phyloP scores from a whole-genome alignment of 2,888 invertebrate species.

The Auanema sp. region DNA sequence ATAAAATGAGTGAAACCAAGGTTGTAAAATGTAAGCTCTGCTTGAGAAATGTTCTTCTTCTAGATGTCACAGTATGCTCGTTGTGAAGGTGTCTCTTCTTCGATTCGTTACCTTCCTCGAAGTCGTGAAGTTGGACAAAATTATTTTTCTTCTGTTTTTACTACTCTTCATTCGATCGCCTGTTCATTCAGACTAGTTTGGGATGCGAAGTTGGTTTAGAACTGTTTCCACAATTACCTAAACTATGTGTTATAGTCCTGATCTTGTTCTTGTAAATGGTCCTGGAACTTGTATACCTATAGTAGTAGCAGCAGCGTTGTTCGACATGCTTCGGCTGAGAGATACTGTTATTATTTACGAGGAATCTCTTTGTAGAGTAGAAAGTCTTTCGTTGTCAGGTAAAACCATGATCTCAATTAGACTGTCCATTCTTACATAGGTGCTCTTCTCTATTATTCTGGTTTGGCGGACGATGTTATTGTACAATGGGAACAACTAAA shows the following conservation, averaged over 20 bases:
- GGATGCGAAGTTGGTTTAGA: neutral
- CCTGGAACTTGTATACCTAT: conserved; percentile 95
- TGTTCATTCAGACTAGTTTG: conserved; percentile 4
- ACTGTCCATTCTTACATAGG: conserved; percentile 14
- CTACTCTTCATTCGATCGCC: conserved; percentile 77
- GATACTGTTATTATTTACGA: conserved; percentile 77
- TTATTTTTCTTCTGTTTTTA: conserved; percentile 78
- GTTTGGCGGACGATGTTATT: conserved; percentile 80
- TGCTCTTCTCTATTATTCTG: conserved; percentile 76
- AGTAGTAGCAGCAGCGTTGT: conserved; percentile 78
- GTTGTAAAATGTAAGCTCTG: conserved; percentile 18
- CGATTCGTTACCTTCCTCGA: conserved; percentile 69
- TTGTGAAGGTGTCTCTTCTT: neutral
- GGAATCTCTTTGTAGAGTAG: conserved; percentile 91
- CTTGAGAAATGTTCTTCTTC: neutral
- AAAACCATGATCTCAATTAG: conserved; percentile 55
- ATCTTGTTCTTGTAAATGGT: conserved; percentile 85
- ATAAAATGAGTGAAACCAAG: conserved; percentile 52
- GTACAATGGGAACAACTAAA: conserved; percentile 88
- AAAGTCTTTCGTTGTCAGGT: conserved; percentile 84
- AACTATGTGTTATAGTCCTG: conserved; percentile 70
- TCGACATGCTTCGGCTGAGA: conserved; percentile 67
- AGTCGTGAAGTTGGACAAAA: conserved; percentile 79
- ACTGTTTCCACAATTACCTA: conserved; percentile 4
- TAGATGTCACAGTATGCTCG: neutral